Conservation (phyloP, 2,888 invertebrate species). For the Hecatera dysodea region DNA sequence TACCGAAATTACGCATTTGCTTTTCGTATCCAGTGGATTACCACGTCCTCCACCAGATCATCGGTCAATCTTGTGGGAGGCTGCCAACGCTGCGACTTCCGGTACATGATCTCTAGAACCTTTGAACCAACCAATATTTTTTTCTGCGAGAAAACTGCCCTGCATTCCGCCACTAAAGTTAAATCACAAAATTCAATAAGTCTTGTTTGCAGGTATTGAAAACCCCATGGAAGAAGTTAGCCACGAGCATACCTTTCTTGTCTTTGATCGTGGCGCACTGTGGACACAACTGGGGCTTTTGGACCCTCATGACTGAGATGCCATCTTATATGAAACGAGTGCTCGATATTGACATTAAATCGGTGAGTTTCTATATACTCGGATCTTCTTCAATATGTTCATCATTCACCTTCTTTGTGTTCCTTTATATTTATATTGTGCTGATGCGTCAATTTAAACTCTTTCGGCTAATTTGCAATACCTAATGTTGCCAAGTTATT, state of each 20-base stretch:
- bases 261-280: conserved; percentile 90
- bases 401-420: background rate
- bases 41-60: too few relatives aligned
- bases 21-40: too few relatives aligned
- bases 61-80: too few relatives aligned
- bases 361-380: conserved; percentile 76
- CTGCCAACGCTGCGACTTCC: too few relatives aligned
- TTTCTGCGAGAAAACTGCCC: too few relatives aligned
- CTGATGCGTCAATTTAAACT: background rate
- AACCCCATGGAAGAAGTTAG: conserved; percentile 91
- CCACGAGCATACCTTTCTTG: conserved; percentile 90
- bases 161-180: too few relatives aligned
- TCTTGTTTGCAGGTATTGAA: conserved; percentile 68
- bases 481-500: too few relatives aligned
- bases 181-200: too few relatives aligned
- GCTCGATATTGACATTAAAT: conserved; percentile 91
- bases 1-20: too few relatives aligned
- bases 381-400: background rate
- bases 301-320: conserved; percentile 93
- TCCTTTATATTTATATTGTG: background rate
- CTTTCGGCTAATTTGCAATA: too few relatives aligned
- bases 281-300: conserved; percentile 94
- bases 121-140: too few relatives aligned
- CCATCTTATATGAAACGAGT: conserved; percentile 93
- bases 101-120: too few relatives aligned